phyloP scores from a whole-genome alignment of 2,797 vertebrate species.

The Euphonia xanthogaster region DNA sequence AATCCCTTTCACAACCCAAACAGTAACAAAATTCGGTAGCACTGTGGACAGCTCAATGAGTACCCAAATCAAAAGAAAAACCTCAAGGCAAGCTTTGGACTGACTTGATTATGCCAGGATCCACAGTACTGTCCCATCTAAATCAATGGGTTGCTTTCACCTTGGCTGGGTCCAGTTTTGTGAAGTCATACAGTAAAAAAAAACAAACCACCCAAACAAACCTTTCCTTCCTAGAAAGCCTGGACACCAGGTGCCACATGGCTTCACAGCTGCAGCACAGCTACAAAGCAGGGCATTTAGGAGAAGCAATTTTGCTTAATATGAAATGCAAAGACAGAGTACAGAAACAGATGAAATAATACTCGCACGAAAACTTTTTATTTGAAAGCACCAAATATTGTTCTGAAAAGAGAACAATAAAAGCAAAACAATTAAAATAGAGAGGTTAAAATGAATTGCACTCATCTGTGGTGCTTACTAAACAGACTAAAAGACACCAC shows the following conservation, averaged over 20 bases:
- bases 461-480: background rate
- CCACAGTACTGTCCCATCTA: background rate
- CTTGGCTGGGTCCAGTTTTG: background rate
- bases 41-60: slow-evolving; percentile 39
- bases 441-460: background rate
- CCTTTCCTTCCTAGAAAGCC: background rate
- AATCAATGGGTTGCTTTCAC: background rate
- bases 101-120: background rate
- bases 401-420: background rate
- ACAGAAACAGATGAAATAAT: background rate
- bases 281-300: background rate
- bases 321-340: background rate
- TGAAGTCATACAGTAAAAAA: background rate
- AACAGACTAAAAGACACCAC: background rate
- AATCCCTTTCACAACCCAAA: background rate
- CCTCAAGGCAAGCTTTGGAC: background rate
- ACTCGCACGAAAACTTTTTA: background rate
- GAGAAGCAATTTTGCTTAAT: background rate
- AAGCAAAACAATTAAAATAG: background rate
- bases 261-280: background rate
- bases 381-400: background rate
- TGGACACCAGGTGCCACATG: background rate
- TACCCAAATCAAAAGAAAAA: background rate
- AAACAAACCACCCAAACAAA: background rate
- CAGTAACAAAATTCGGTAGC: background rate